Evolutionary conservation across 2,888 invertebrate species (phyloP), one percentile per base, ranked within the genome.

Genomic region (Myopa testacea): DNA sequence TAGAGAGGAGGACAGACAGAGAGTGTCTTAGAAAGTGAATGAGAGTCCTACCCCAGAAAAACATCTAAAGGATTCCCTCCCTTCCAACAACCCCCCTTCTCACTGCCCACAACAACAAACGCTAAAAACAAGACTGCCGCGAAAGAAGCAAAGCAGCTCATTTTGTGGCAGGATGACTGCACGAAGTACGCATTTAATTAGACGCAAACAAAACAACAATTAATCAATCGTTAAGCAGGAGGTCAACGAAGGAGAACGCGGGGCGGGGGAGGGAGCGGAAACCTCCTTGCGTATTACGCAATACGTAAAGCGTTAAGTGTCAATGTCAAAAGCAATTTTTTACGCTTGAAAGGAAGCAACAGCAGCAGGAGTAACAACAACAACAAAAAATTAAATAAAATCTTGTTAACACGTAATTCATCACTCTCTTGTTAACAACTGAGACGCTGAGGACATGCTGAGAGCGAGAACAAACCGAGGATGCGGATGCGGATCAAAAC

Each of bases 391-490:
- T 81, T 76, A 86, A 88, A 85, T 84, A 86, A 87, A 88, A 88
- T 88, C 88, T 87, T 86, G 89, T 87, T 89, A 88, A 88, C 88
- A 86, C 83, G 85, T 87, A 86, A 89, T 89, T 88, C 87, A 89
- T 89, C 89, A 89, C 86, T 81, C 81, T 80, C 74, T 77, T 79
- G 78, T 72, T 77, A 78, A 75, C 80, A 78, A 68, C 76, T 79
- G 52, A 4, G 8, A 50, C 16, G n/a, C 71, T 34, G 12, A 8
- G n/a, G 34, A n/a, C 45, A 45, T 8, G 45, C 45, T 26, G 50
- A 73, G 62, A 62, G 40, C 45, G 34, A 52, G 14, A 10, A 62
- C 16, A 62, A 58, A 45, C 19, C 40, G 5, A 37, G 16, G 65
- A 37, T 65, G n/a, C 58, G 10, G 26, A 75, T 67, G 63, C 52